phyloP scores from a whole-genome alignment of 2,113 vertebrate genomes.

The Myotis davidii region DNA sequence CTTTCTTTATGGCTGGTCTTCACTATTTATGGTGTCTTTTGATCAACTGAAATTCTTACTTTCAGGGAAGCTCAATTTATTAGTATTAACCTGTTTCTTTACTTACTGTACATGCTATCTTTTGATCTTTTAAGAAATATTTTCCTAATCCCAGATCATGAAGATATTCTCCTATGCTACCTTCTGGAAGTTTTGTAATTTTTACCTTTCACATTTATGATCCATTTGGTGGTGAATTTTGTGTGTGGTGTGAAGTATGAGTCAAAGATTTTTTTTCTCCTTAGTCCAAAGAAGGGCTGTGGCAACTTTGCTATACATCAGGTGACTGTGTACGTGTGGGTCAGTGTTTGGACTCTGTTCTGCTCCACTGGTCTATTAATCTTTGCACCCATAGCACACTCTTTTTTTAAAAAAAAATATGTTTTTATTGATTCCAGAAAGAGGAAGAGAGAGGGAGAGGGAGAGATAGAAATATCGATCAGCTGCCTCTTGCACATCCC shows the following conservation, averaged over 20 bases:
- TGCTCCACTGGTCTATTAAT: background rate
- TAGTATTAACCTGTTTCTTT: background rate
- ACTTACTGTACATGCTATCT: background rate
- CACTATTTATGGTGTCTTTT: background rate
- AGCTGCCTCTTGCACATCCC: too few species aligned
- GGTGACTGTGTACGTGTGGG: background rate
- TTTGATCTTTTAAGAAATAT: conserved; percentile 9
- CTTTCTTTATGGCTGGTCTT: background rate
- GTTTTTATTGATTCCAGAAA: too few species aligned
- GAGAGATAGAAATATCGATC: too few species aligned
- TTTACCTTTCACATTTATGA: background rate
- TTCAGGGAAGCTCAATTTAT: background rate
- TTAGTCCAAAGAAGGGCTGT: background rate
- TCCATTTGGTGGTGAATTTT: background rate
- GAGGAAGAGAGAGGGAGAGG: too few species aligned
- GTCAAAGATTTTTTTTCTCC: background rate
- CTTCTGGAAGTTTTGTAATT: background rate
- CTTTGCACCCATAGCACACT: background rate
- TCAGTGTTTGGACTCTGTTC: background rate
- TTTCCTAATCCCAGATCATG: background rate
- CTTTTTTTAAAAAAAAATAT: background rate
- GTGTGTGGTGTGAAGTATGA: background rate
- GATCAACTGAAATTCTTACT: background rate
- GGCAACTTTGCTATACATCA: background rate
- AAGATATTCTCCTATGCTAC: background rate